phyloP scores from a whole-genome alignment of 2,888 invertebrate genomes.

The Rugalucina vietnamica region DNA sequence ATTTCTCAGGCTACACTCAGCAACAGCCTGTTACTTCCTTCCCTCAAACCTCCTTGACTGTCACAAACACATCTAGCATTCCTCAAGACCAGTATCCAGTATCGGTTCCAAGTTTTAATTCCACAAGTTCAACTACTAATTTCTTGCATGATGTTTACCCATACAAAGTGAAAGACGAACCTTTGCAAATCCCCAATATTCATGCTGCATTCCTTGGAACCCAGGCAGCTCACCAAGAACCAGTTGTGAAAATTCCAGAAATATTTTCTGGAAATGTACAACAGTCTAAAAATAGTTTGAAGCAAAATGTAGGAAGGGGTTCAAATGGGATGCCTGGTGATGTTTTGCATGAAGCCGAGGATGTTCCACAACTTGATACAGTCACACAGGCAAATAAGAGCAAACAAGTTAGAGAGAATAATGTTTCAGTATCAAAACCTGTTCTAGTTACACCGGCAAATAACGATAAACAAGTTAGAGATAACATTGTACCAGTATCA shows the following conservation, averaged over 20 bases:
- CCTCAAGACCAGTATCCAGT: neutral
- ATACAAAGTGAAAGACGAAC: neutral
- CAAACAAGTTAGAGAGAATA: too few species aligned
- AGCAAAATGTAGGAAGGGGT: too few species aligned
- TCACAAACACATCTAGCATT: neutral
- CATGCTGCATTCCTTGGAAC: neutral
- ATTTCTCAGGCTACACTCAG: neutral
- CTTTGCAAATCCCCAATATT: neutral
- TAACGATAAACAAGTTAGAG: too few species aligned
- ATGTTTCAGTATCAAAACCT: too few species aligned
- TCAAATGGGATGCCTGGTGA: too few species aligned
- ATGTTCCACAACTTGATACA: too few species aligned
- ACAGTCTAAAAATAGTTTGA: neutral
- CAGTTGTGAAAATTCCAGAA: neutral
- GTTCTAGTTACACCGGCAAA: too few species aligned
- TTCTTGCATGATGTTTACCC: neutral
- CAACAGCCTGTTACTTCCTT: neutral
- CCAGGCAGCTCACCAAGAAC: neutral
- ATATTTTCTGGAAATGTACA: neutral
- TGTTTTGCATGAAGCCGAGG: too few species aligned
- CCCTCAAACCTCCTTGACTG: neutral
- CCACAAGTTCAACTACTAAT: neutral
- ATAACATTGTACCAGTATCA: too few species aligned
- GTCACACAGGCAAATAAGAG: too few species aligned
- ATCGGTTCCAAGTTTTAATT: neutral